Evolutionary conservation across 2,113 vertebrate species (phyloP), one percentile per base, ranked within the genome.

Genomic region (Psophia crepitans): DNA sequence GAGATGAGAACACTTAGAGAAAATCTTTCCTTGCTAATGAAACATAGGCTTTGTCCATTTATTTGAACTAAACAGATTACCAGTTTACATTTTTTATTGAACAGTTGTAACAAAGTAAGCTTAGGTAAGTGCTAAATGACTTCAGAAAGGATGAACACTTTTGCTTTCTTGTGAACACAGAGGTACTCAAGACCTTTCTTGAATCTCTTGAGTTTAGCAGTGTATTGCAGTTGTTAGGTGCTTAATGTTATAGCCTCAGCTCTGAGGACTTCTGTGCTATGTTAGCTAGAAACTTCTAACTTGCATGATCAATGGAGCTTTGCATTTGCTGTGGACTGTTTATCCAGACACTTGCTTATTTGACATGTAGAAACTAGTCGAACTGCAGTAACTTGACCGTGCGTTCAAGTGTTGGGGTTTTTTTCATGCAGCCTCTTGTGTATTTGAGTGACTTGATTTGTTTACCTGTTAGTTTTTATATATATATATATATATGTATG

Each of bases 11-110:
- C 33, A 63, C 51, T 75, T 74, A n/a, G 35, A 81, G 60, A 73
- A 88, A 89, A 56, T 89, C 32, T 63, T 90, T 65, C 30, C 46
- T 81, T 95, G 51, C 33, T 89, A 92, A 57, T 79, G 53, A 79
- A 89, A 84, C n/a, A 14, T 54, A 60, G 48, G 7, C 63, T 58
- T 89, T 93, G 63, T 73, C 49, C 21, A n/a, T 90, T 86, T 77
- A 26, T 86, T 69, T 70, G n/a, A 78, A 95, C 84, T 39, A 75
- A 35, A 43, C 9, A 65, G 39, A 66, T 75, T 56, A 83, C 33
- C 30, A 56, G 15, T 65, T 80, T 70, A n/a, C 11, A 3, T n/a
- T 46, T 87, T 89, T 68, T 68, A 57, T 28, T 35, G 13, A 76
- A 35, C 8, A 2, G 0, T 82, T 93, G 65, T 51, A 63, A 75